phyloP scores from a whole-genome alignment of 2,888 invertebrate genomes.

The Charanyca ferruginea region DNA sequence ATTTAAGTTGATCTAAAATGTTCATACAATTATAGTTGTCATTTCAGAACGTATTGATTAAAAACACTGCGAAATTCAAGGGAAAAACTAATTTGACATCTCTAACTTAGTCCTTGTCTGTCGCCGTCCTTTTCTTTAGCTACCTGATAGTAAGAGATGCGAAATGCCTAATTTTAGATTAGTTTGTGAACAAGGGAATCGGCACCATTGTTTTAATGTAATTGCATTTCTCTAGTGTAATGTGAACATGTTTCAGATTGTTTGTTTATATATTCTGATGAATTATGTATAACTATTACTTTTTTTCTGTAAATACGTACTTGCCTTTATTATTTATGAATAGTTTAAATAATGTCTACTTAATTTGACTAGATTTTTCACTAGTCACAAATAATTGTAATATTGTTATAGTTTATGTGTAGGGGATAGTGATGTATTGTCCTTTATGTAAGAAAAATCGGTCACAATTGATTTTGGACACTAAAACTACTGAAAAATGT shows the following conservation, averaged over 20 bases:
- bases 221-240: slow-evolving; percentile 84
- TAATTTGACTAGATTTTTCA: slow-evolving; percentile 87
- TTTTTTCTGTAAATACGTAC: slow-evolving; percentile 86
- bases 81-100: no score
- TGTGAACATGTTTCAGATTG: slow-evolving; percentile 75
- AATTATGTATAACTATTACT: slow-evolving; percentile 71
- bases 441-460: slow-evolving; percentile 54
- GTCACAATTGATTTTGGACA: slow-evolving; percentile 67
- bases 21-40: no score
- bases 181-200: no score
- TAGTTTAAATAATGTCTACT: slow-evolving; percentile 79
- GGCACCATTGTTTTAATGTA: slow-evolving; percentile 74
- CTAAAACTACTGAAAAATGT: slow-evolving; percentile 47
- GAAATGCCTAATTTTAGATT: no score
- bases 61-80: no score
- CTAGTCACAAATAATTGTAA: slow-evolving; percentile 85
- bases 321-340: slow-evolving; percentile 83
- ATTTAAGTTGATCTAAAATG: no score
- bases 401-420: slow-evolving; percentile 65
- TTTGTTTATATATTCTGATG: slow-evolving; percentile 81
- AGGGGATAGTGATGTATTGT: slow-evolving; percentile 55
- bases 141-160: no score
- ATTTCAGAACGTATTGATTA: no score
- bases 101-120: no score
- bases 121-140: no score